Evolutionary conservation across 1,140 invertebrate genomes (phyloP).

Genomic region (Battus philenor): DNA sequence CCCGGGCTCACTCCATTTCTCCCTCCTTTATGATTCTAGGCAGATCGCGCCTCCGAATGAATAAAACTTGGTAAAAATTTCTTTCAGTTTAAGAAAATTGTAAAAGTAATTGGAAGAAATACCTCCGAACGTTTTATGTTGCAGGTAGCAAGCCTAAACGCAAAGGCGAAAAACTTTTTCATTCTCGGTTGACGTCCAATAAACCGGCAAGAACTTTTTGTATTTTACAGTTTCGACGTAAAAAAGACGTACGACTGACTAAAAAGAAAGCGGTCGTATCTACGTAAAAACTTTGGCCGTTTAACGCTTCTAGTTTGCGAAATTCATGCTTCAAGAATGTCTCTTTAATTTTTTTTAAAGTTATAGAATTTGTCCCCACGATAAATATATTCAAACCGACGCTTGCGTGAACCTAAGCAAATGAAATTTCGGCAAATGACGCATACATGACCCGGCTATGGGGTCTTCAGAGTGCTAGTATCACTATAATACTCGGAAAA

Average conservation of each 20-base stretch:
- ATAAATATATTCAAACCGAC: slow-evolving; percentile 38
- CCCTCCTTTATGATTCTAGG: no score
- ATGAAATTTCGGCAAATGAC: slow-evolving; percentile 36
- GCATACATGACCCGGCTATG: slow-evolving; percentile 22
- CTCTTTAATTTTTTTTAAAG: slow-evolving; percentile 9
- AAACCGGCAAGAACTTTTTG: slow-evolving; percentile 9
- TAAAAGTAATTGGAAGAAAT: neutral
- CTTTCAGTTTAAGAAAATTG: neutral
- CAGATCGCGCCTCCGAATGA: no score
- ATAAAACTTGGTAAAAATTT: neutral
- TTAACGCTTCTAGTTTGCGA: slow-evolving; percentile 8
- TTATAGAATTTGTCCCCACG: slow-evolving; percentile 10
- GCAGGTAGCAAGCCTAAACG: neutral
- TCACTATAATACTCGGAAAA: slow-evolving; percentile 43
- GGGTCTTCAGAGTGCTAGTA: slow-evolving; percentile 24
- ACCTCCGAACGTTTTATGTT: neutral
- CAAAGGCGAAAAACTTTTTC: slow-evolving; percentile 7
- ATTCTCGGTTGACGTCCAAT: slow-evolving; percentile 13
- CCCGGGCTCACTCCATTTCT: neutral
- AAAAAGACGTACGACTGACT: slow-evolving; percentile 12
- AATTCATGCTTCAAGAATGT: slow-evolving; percentile 8
- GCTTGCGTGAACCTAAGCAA: slow-evolving; percentile 45
- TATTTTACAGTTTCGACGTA: slow-evolving; percentile 9
- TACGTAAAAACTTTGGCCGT: slow-evolving; percentile 7
- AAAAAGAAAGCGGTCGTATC: slow-evolving; percentile 9